A percentile compares a stretch with the other conserved stretches of the same genome.
These are phyloP conservation scores for Chiloscyllium punctatum DNA, from an alignment of 2,797 vertebrate genomes.

Conservation along the genomic window DNA sequence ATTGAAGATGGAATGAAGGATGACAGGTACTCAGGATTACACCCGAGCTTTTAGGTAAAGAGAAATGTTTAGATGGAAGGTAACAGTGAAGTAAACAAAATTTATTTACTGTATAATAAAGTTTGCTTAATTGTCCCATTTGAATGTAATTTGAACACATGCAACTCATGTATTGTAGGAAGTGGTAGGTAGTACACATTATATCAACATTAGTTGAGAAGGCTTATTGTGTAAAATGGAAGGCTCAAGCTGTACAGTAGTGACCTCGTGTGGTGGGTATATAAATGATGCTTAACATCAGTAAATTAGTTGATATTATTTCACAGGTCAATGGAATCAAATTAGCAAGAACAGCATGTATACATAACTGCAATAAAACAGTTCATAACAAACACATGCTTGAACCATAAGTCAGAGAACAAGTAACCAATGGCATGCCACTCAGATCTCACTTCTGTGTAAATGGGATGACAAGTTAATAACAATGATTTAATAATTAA, in stretches of 20 bases:
- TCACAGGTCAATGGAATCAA: neutral
- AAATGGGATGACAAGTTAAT: neutral
- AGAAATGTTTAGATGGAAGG: neutral
- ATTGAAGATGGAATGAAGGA: neutral
- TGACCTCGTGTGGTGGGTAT: slow-evolving; percentile 17
- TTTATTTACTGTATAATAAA: neutral
- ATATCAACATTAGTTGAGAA: neutral
- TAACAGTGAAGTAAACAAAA: neutral
- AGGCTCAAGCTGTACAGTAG: neutral
- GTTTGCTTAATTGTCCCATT: neutral
- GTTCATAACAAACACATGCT: neutral
- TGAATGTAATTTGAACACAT: neutral
- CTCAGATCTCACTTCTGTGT: neutral
- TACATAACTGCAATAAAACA: neutral
- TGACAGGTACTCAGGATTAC: neutral
- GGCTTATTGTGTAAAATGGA: neutral
- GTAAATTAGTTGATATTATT: neutral
- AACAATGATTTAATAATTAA: too few species aligned
- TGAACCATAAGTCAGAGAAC: neutral
- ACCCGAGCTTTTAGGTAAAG: neutral
- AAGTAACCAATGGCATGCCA: neutral
- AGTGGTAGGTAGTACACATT: neutral
- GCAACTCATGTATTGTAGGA: neutral
- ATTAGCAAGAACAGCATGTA: neutral
- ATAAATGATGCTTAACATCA: neutral